phyloP scores from a whole-genome alignment of 2,888 invertebrate species.

The Teleiodes luculella region DNA sequence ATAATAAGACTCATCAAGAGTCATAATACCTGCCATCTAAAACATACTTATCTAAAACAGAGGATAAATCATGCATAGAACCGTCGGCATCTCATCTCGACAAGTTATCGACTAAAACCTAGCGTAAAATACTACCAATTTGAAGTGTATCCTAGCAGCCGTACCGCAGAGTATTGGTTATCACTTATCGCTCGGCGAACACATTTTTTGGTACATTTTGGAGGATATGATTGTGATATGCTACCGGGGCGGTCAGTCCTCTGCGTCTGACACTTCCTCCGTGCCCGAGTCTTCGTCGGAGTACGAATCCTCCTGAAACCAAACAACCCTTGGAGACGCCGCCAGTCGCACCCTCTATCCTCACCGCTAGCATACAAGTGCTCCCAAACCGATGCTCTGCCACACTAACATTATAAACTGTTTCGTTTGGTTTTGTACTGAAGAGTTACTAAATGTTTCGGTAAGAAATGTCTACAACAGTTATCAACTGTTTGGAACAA shows the following conservation, averaged over 20 bases:
- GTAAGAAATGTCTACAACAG: too few species aligned
- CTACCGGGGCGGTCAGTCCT: slow-evolving; percentile 50
- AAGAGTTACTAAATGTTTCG: too few species aligned
- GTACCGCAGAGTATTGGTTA: slow-evolving; percentile 41
- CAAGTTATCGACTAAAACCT: slow-evolving; percentile 46
- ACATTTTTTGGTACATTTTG: slow-evolving; percentile 43
- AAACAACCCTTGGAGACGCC: too few species aligned
- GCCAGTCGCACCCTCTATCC: too few species aligned
- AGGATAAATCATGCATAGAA: slow-evolving; percentile 71
- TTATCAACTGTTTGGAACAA: too few species aligned
- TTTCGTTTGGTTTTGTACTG: too few species aligned
- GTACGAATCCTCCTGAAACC: slow-evolving; percentile 74
- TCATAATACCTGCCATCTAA: slow-evolving; percentile 37
- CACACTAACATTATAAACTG: too few species aligned
- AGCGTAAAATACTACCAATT: slow-evolving; percentile 62
- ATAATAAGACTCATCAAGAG: slow-evolving; percentile 24
- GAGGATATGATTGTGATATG: slow-evolving; percentile 48
- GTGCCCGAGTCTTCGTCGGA: slow-evolving; percentile 73
- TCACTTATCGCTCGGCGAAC: slow-evolving; percentile 37
- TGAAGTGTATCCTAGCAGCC: slow-evolving; percentile 42
- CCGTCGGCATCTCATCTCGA: slow-evolving; percentile 34
- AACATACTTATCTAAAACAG: slow-evolving; percentile 65
- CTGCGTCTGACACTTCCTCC: slow-evolving; percentile 70
- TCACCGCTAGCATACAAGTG: too few species aligned
- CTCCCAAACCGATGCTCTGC: too few species aligned